phyloP scores from a whole-genome alignment of 1,140 invertebrate species.

The Chionoecetes opilio region DNA sequence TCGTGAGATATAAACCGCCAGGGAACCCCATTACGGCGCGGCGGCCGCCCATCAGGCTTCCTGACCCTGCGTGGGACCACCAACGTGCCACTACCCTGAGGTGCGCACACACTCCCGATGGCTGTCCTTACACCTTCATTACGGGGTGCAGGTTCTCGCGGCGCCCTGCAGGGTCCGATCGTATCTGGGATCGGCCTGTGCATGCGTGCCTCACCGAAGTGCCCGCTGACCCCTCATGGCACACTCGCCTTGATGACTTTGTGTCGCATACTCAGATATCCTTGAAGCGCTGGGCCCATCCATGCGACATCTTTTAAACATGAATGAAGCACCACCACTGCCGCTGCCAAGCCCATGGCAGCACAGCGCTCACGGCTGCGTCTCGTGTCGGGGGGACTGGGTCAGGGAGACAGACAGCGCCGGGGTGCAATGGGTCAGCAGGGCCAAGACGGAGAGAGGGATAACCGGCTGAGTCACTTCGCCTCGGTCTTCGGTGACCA shows the following conservation, averaged over 20 bases:
- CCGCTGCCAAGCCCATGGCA: too few relatives aligned
- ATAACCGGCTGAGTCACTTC: not conserved
- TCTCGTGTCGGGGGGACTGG: too few relatives aligned
- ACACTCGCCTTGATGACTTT: not conserved
- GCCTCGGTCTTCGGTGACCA: not conserved
- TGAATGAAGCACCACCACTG: too few relatives aligned
- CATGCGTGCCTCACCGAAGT: not conserved
- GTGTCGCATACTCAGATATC: not conserved
- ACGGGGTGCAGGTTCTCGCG: not conserved
- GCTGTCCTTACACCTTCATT: not conserved
- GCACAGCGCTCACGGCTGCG: too few relatives aligned
- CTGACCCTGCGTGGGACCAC: not conserved
- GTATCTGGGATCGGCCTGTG: not conserved
- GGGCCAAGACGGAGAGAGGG: not conserved
- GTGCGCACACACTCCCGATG: not conserved
- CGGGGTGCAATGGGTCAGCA: not conserved
- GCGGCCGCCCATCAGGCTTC: constrained; percentile 4
- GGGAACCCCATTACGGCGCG: not conserved
- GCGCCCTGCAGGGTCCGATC: not conserved
- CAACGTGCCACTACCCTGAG: not conserved
- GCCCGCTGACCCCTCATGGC: not conserved
- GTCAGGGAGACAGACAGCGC: not conserved
- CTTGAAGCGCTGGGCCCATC: not conserved
- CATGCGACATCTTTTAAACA: not conserved
- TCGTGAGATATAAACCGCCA: constrained; percentile 8